Conservation (phyloP, 2,888 invertebrate genomes). For the Lingula anatina region DNA sequence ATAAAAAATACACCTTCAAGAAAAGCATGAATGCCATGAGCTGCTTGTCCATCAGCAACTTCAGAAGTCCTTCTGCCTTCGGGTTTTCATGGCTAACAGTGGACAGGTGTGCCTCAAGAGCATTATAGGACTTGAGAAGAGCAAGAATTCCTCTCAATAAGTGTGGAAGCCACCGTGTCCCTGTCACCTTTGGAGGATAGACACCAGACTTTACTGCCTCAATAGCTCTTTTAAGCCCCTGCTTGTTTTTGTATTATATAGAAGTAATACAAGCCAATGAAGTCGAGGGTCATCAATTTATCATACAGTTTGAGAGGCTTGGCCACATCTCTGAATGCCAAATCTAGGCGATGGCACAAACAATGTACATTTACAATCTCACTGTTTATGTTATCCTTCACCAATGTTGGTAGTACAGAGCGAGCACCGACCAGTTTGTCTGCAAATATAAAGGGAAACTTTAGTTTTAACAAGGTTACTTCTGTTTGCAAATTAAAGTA, state of each 20-base stretch:
- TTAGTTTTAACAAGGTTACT: too few species aligned
- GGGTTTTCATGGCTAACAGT: slow-evolving; percentile 11
- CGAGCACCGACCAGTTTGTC: too few species aligned
- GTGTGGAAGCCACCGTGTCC: slow-evolving; percentile 14
- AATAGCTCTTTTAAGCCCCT: too few species aligned
- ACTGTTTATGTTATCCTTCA: slow-evolving; percentile 3
- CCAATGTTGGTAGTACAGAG: slow-evolving; percentile 6
- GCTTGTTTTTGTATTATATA: too few species aligned
- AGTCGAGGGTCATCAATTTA: too few species aligned
- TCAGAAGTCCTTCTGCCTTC: slow-evolving; percentile 11
- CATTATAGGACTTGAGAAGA: slow-evolving; percentile 8
- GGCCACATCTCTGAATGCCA: too few species aligned
- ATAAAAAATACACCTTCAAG: slow-evolving; percentile 9
- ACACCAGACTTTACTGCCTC: too few species aligned
- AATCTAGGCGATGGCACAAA: slow-evolving; percentile 3
- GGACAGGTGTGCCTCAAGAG: slow-evolving; percentile 11
- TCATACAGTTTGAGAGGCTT: too few species aligned
- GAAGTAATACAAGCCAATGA: too few species aligned
- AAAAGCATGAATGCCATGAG: slow-evolving; percentile 13
- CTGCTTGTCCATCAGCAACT: slow-evolving; percentile 9
- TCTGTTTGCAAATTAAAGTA: too few species aligned
- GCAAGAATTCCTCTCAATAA: slow-evolving; percentile 7
- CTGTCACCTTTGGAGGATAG: slow-evolving; percentile 11
- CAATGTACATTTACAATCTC: slow-evolving; percentile 11
- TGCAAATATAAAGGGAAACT: too few species aligned